phyloP scores from a whole-genome alignment of 2,888 invertebrate species.

The Ophion ventricosus region DNA sequence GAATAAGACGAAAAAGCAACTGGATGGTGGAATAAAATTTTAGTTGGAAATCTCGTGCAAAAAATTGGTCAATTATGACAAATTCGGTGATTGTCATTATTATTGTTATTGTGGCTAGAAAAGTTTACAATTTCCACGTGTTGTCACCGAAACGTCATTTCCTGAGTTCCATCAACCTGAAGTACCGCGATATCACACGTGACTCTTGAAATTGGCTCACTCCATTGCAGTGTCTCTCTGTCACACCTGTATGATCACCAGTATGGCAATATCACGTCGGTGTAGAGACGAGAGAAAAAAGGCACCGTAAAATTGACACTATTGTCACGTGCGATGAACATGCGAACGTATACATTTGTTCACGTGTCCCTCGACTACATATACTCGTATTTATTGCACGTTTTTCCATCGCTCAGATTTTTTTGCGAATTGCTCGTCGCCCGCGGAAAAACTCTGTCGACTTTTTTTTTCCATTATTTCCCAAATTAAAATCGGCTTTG shows the following conservation, averaged over 20 bases:
- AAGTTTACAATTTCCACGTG: neutral
- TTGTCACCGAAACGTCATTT: slow-evolving; percentile 17
- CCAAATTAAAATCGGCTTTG: no score
- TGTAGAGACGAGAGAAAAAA: slow-evolving; percentile 2
- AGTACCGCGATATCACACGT: slow-evolving; percentile 16
- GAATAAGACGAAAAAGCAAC: no score
- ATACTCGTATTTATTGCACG: neutral
- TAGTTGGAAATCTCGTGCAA: no score
- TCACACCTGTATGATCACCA: slow-evolving; percentile 16
- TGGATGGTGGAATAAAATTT: no score
- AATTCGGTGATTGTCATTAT: no score
- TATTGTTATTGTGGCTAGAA: neutral
- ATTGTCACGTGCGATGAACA: slow-evolving; percentile 47
- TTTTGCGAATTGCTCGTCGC: neutral
- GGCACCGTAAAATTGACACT: slow-evolving; percentile 50
- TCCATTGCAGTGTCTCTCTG: slow-evolving; percentile 12
- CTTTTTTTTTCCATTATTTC: no score
- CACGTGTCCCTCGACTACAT: slow-evolving; percentile 13
- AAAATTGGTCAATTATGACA: no score
- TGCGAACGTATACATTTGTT: slow-evolving; percentile 31
- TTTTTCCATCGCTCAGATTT: neutral
- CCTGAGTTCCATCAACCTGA: neutral
- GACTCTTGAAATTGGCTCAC: slow-evolving; percentile 27
- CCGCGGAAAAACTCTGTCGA: no score
- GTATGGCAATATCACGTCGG: neutral